Evolutionary conservation across 1,140 invertebrate genomes (phyloP).

Genomic region (Sinella curviseta): DNA sequence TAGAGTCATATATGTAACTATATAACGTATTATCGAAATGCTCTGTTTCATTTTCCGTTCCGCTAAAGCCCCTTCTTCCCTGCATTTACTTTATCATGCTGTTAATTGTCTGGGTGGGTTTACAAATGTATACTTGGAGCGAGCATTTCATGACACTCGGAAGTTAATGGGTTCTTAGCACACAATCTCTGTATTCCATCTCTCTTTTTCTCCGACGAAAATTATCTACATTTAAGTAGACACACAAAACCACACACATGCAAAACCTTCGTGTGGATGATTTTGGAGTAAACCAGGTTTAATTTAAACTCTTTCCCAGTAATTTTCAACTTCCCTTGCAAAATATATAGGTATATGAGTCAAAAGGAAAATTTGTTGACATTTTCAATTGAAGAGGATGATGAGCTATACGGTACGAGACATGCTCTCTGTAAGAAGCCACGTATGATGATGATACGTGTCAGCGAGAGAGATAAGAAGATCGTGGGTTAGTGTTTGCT

Average conservation of each 20-base stretch:
- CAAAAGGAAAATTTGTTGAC: no score
- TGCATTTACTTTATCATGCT: neutral
- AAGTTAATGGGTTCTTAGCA: neutral
- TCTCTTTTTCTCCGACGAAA: slow-evolving; percentile 19
- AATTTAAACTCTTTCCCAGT: neutral
- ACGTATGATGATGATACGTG: no score
- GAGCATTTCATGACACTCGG: neutral
- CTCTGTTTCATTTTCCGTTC: neutral
- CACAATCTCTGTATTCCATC: slow-evolving; percentile 13
- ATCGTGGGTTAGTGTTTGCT: no score
- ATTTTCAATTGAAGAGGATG: no score
- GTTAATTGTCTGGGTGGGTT: slow-evolving; percentile 20
- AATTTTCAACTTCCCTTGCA: neutral
- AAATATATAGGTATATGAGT: no score
- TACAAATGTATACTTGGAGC: neutral
- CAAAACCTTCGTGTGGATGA: neutral
- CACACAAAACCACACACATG: slow-evolving; percentile 22
- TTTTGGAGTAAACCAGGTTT: neutral
- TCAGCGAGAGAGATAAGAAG: no score
- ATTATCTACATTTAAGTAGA: neutral
- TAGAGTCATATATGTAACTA: no score
- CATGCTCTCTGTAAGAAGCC: no score
- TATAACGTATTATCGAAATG: neutral
- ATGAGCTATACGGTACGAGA: no score
- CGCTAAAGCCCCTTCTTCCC: neutral